These are phyloP conservation scores for Mythimna vitellina DNA, from an alignment of 2,888 invertebrate genomes.

Conservation along the genomic window DNA sequence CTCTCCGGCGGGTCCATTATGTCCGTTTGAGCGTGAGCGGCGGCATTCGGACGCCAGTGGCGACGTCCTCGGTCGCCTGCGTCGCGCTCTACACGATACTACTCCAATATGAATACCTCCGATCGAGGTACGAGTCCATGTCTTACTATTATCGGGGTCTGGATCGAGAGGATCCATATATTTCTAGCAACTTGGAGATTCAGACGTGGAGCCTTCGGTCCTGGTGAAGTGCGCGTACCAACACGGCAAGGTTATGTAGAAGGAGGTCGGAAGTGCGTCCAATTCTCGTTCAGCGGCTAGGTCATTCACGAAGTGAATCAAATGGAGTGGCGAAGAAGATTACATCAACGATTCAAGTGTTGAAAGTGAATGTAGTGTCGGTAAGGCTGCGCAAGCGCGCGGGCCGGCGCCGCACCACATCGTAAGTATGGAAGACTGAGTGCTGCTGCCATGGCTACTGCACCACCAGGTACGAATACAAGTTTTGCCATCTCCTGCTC, in stretches of 20 bases:
- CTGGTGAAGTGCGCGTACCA: conserved; percentile 70
- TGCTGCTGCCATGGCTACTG: conserved; percentile 55
- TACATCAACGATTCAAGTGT: conserved; percentile 75
- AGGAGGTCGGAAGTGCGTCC: conserved; percentile 85
- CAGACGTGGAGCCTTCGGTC: conserved; percentile 58
- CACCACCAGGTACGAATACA: conserved; percentile 68
- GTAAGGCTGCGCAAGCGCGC: conserved; percentile 45
- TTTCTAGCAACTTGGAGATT: conserved; percentile 64
- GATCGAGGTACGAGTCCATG: conserved; percentile 82
- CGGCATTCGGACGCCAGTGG: conserved; percentile 88
- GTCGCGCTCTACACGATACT: conserved; percentile 79
- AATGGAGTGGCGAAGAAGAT: conserved; percentile 77
- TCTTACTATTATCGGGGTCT: conserved; percentile 73
- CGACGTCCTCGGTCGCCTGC: conserved; percentile 87
- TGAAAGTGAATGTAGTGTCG: conserved; percentile 80
- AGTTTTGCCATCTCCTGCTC: conserved; percentile 3
- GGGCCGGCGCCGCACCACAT: conserved; percentile 30
- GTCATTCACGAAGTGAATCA: conserved; percentile 79
- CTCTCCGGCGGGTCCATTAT: conserved; percentile 88
- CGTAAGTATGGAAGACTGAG: conserved; percentile 78
- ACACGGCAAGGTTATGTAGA: conserved; percentile 77
- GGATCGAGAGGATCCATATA: conserved; percentile 53
- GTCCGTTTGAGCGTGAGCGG: conserved; percentile 85
- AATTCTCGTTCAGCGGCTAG: conserved; percentile 81
- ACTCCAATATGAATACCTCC: conserved; percentile 86